Conservation (phyloP, 2,113 vertebrate genomes). For the Apeltes quadracus region DNA sequence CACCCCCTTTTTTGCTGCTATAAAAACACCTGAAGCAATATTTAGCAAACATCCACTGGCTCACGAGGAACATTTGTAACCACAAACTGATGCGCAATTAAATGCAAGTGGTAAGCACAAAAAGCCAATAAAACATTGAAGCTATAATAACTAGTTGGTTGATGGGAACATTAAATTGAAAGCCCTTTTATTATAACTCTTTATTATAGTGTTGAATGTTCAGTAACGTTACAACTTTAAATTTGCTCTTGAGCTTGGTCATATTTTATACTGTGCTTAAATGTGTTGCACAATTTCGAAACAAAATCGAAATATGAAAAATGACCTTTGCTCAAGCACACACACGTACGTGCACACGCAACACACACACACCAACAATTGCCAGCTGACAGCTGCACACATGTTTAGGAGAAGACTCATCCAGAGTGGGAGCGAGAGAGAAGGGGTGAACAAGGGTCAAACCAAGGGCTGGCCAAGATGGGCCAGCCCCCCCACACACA, state of each 20-base stretch:
- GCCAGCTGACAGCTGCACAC: constrained; percentile 73
- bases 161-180: background rate
- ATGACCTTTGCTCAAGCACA: constrained; percentile 24
- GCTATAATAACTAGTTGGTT: constrained; percentile 5
- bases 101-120: constrained; percentile 4
- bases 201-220: background rate
- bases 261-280: background rate
- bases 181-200: background rate
- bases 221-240: background rate
- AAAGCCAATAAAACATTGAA: constrained; percentile 8
- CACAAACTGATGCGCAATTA: constrained; percentile 10
- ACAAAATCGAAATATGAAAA: constrained; percentile 36
- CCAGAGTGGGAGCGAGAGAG: constrained; percentile 45
- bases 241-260: background rate
- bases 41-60: constrained; percentile 46
- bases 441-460: constrained; percentile 69
- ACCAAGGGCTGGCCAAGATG: constrained; percentile 48
- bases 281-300: background rate
- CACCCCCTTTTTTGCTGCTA: constrained; percentile 32
- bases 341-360: constrained; percentile 17
- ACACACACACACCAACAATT: constrained; percentile 59
- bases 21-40: constrained; percentile 59
- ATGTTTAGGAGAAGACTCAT: constrained; percentile 67
- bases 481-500: background rate
- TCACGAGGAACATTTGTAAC: constrained; percentile 31